These are phyloP conservation scores for Cotesia glomerata DNA, from an alignment of 1,140 invertebrate genomes.

Conservation along the genomic window DNA sequence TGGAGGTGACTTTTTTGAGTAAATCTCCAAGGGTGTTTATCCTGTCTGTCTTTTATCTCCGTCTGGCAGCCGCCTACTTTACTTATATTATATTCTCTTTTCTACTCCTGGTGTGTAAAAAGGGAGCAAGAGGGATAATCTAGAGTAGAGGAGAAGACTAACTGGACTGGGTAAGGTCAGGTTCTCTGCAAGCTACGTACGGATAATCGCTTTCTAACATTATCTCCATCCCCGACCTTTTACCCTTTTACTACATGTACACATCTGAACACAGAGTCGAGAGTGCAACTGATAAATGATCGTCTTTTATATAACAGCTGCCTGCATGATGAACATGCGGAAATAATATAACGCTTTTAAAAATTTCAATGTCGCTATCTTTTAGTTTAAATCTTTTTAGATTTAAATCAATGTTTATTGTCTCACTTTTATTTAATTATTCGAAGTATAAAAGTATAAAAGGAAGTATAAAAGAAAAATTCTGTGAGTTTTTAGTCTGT, in stretches of 20 bases:
- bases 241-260: conserved; percentile 11
- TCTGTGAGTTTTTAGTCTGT: no score
- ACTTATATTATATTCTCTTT: conserved; percentile 8
- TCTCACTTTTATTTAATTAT: no score
- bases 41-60: neutral
- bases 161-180: conserved; percentile 27
- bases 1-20: no score
- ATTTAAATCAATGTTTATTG: no score
- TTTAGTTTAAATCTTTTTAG: no score
- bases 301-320: conserved; percentile 17
- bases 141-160: no score
- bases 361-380: neutral
- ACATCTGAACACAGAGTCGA: neutral
- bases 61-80: neutral
- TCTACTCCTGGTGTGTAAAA: neutral
- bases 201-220: conserved; percentile 22
- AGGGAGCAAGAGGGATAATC: no score
- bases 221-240: conserved; percentile 15
- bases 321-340: neutral
- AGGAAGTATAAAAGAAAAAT: no score
- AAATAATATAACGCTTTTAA: neutral
- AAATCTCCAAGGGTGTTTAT: neutral
- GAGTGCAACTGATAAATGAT: conserved; percentile 20
- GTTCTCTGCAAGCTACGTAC: neutral
- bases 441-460: no score